Conservation (phyloP, 2,797 vertebrate genomes). For the Sternarchorhynchus goeldii region DNA sequence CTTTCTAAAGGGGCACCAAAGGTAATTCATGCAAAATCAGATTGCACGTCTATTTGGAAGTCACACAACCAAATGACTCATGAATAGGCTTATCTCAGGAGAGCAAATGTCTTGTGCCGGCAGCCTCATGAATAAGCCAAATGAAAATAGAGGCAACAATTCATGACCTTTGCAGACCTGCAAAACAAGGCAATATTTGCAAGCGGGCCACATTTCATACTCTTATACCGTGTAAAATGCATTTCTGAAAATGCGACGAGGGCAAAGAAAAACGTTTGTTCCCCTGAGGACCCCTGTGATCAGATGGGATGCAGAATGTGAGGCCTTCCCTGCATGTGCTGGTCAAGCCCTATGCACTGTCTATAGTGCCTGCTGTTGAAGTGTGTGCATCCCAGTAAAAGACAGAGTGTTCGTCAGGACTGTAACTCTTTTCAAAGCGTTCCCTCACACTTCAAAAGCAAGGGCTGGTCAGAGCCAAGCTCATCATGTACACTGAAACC, state of each 20-base stretch:
- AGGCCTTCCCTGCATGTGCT: not conserved
- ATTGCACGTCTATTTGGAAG: conserved; percentile 49
- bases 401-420: not conserved
- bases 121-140: conserved; percentile 58
- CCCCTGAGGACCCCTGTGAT: not conserved
- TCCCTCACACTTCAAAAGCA: too few relatives aligned
- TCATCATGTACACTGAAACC: too few relatives aligned
- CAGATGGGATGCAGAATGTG: not conserved
- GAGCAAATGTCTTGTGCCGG: conserved; percentile 41
- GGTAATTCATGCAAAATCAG: conserved; percentile 53
- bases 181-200: conserved; percentile 34
- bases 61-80: conserved; percentile 55
- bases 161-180: conserved; percentile 53
- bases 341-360: too few relatives aligned
- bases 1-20: conserved; percentile 33
- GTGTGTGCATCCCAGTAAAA: not conserved
- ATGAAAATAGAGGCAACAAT: conserved; percentile 50
- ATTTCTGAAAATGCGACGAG: conserved; percentile 30
- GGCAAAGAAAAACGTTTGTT: not conserved
- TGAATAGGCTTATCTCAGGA: conserved; percentile 54
- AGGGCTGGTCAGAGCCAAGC: too few relatives aligned
- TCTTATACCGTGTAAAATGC: conserved; percentile 36
- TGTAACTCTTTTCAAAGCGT: too few relatives aligned
- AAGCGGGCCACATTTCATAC: conserved; percentile 18
- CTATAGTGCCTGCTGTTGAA: not conserved